These are phyloP conservation scores for Aethes cnicana DNA, from an alignment of 2,888 invertebrate species.

Conservation along the genomic window DNA sequence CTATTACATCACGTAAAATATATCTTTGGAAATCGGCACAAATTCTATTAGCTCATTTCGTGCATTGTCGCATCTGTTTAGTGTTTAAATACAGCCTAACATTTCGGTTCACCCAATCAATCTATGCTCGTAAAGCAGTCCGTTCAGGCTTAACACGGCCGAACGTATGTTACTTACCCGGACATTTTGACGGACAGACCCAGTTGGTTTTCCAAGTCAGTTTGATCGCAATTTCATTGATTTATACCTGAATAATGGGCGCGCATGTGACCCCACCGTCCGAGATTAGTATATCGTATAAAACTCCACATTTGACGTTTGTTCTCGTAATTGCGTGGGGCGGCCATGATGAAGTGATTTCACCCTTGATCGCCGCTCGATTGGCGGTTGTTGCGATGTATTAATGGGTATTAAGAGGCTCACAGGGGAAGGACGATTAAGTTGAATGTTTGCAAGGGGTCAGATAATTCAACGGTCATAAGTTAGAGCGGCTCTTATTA, in stretches of 20 bases:
- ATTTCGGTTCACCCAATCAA: background rate
- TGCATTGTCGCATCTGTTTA: background rate
- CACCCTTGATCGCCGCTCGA: slow-evolving; percentile 48
- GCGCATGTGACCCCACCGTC: slow-evolving; percentile 35
- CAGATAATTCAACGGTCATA: slow-evolving; percentile 44
- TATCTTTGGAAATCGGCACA: background rate
- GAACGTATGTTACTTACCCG: slow-evolving; percentile 18
- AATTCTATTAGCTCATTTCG: background rate
- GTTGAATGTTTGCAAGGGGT: slow-evolving; percentile 45
- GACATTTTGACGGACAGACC: slow-evolving; percentile 27
- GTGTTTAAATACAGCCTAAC: too few species aligned
- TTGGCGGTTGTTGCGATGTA: slow-evolving; percentile 50
- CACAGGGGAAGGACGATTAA: slow-evolving; percentile 47
- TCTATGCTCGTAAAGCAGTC: slow-evolving; percentile 13
- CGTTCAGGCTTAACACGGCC: slow-evolving; percentile 5
- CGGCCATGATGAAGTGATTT: slow-evolving; percentile 59
- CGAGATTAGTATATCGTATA: slow-evolving; percentile 39
- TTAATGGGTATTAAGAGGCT: slow-evolving; percentile 50
- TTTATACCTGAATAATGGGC: slow-evolving; percentile 35
- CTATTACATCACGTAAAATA: background rate
- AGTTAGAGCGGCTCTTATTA: slow-evolving; percentile 39
- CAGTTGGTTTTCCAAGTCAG: slow-evolving; percentile 32
- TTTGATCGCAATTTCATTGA: slow-evolving; percentile 33
- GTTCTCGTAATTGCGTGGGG: slow-evolving; percentile 50
- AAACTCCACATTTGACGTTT: slow-evolving; percentile 44